phyloP scores from a whole-genome alignment of 2,797 vertebrate genomes.

The Spondyliosoma cantharus region DNA sequence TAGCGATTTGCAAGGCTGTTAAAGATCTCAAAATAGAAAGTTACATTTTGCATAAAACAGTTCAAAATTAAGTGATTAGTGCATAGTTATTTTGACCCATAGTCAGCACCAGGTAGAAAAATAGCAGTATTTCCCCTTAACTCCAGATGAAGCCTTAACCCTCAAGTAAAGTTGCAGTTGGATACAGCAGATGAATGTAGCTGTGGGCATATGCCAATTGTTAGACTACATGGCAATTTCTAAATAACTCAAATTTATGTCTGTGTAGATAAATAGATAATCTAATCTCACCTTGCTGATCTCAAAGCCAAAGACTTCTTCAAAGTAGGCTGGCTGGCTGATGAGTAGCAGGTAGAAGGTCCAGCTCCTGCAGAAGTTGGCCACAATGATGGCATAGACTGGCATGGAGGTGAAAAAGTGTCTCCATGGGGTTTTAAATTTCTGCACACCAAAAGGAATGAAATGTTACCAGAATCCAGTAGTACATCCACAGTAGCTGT shows the following conservation, averaged over 20 bases:
- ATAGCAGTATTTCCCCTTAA: not conserved
- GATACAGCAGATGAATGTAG: not conserved
- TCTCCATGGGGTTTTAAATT: constrained; percentile 91
- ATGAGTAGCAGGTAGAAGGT: constrained; percentile 95
- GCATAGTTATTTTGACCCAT: not conserved
- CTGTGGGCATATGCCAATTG: not conserved
- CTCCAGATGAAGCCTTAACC: not conserved
- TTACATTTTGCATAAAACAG: not conserved
- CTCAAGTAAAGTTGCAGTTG: not conserved
- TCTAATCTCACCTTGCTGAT: constrained; percentile 88
- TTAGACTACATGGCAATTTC: not conserved
- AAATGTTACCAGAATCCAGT: constrained; percentile 9
- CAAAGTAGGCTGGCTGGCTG: constrained; percentile 94
- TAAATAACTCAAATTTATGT: not conserved
- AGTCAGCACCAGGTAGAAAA: not conserved
- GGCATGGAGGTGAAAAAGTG: constrained; percentile 96
- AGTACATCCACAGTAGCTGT: not conserved
- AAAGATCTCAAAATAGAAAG: not conserved
- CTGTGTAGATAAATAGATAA: not conserved
- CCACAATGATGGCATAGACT: constrained; percentile 94
- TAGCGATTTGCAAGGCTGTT: not conserved
- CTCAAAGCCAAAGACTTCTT: constrained; percentile 94
- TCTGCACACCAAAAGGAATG: constrained; percentile 78
- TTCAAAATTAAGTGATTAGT: not conserved
- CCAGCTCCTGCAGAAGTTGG: constrained; percentile 96